Evolutionary conservation across 64 coral and sea anemone species (phyloP), one percentile per base, ranked within the genome.

Genomic region (Montipora capricornis): DNA sequence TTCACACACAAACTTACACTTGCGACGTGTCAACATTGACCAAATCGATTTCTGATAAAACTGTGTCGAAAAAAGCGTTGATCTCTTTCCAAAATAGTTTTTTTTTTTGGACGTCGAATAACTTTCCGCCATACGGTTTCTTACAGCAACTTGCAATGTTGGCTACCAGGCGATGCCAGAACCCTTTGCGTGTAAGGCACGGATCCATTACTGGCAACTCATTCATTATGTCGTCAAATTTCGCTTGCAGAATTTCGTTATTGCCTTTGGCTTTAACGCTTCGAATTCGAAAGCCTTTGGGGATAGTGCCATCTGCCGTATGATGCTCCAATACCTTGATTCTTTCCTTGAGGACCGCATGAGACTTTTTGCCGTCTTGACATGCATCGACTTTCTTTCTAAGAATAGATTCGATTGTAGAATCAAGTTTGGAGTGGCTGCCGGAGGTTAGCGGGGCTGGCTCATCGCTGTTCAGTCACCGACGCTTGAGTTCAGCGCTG

Each of bases 281-380:
- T 29, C 80, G 48, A 69, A 92, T 82, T 73, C 81, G 80, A 58
- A 84, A 74, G 68, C 90, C 80, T 59, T 79, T 61, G 69, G 80
- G 90, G 26, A 84, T 83, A 26, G 69, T 75, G 60, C 73, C 81
- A 19, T 92, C 80, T n/a, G 81, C 80, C 49, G 24, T 10, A 80
- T 92, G 90, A n/a, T 79, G 47, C 80, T 76, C 49, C 58, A 92
- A 57, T 44, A 75, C 52, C 74, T 92, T 53, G 73, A 84, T 92
- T 57, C 80, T 53, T 55, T 29, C 59, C 59, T 58, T 44, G 37
- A 92, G 49, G 69, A 61, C 71, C 79, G 48, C 44, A 48, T 76
- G 66, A 60, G 70, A 64, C 69, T 83, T 84, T 83, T 84, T 71
- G 51, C 29, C 73, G 68, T 92, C 90, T 24, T 55, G 44, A 26